Evolutionary conservation across 2,113 vertebrate genomes (phyloP).

Genomic region (Tachuris rubrigastra): DNA sequence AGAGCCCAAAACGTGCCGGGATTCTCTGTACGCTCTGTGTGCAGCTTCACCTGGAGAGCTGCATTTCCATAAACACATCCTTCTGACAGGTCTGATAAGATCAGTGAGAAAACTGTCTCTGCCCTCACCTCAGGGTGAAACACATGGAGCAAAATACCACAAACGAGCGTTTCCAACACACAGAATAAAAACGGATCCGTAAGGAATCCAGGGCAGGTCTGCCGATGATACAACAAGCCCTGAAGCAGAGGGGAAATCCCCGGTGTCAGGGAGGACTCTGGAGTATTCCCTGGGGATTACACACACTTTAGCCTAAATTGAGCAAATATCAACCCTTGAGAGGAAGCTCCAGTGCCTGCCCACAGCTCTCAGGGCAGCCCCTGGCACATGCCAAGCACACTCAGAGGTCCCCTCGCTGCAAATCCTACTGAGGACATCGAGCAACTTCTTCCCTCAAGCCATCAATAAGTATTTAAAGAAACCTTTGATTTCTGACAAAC

Average conservation of each 20-base stretch:
- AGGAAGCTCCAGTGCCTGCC: not conserved
- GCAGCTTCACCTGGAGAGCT: not conserved
- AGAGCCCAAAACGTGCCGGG: not conserved
- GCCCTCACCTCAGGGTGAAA: not conserved
- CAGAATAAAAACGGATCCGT: rapidly evolving
- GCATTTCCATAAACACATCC: not conserved
- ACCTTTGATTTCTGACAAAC: not conserved
- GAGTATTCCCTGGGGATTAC: not conserved
- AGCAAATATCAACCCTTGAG: not conserved
- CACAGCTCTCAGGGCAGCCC: not conserved
- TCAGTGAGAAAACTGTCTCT: not conserved
- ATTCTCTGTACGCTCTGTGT: not conserved
- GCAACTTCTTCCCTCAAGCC: not conserved
- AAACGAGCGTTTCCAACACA: rapidly evolving
- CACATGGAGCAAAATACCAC: not conserved
- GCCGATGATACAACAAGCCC: not conserved
- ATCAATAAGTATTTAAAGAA: not conserved
- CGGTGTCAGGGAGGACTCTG: not conserved
- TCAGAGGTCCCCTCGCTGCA: not conserved
- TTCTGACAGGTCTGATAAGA: not conserved
- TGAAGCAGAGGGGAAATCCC: constrained; percentile 22
- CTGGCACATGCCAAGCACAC: not conserved
- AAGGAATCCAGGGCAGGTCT: not conserved
- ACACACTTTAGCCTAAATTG: not conserved
- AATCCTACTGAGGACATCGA: not conserved